Percentiles rank a stretch among this genome's conserved stretches.
These are phyloP conservation scores for Agriotes lineatus DNA, from an alignment of 2,888 invertebrate species.

Conservation along the genomic window DNA sequence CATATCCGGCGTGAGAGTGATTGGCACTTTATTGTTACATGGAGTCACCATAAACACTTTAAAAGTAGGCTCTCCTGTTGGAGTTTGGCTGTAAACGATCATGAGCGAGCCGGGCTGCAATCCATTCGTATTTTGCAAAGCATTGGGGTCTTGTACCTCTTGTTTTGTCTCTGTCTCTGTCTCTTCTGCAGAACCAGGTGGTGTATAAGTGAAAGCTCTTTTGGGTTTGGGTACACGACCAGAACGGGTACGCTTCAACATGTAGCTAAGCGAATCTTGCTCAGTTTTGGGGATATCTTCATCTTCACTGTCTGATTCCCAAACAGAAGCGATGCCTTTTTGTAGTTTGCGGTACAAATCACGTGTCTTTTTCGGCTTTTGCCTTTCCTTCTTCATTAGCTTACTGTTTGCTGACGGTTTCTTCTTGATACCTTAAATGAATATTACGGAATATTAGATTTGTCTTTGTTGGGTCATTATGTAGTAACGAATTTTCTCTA, in stretches of 20 bases:
- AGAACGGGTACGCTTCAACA: slow-evolving; percentile 64
- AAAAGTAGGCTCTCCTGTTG: slow-evolving; percentile 64
- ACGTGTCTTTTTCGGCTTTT: background rate
- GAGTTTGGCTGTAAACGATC: slow-evolving; percentile 66
- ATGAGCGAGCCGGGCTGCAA: slow-evolving; percentile 69
- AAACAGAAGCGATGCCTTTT: slow-evolving; percentile 35
- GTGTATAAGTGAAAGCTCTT: slow-evolving; percentile 46
- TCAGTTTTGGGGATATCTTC: background rate
- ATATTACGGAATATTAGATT: too few species aligned
- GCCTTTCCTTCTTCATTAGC: background rate
- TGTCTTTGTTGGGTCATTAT: too few species aligned
- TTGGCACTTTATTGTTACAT: slow-evolving; percentile 58
- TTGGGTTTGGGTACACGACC: slow-evolving; percentile 64
- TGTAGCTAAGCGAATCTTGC: background rate
- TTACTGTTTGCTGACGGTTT: background rate
- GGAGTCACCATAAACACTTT: slow-evolving; percentile 69
- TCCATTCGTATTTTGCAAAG: background rate
- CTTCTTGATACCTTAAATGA: background rate
- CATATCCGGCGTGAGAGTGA: slow-evolving; percentile 61
- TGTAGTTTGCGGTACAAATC: slow-evolving; percentile 26
- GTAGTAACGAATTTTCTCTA: too few species aligned
- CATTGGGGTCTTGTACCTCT: background rate
- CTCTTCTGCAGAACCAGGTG: slow-evolving; percentile 17
- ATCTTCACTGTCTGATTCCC: slow-evolving; percentile 24
- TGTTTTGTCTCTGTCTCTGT: background rate